These are phyloP conservation scores for Otolemur crassicaudatus DNA, from an alignment of 2,797 vertebrate genomes.

Conservation along the genomic window DNA sequence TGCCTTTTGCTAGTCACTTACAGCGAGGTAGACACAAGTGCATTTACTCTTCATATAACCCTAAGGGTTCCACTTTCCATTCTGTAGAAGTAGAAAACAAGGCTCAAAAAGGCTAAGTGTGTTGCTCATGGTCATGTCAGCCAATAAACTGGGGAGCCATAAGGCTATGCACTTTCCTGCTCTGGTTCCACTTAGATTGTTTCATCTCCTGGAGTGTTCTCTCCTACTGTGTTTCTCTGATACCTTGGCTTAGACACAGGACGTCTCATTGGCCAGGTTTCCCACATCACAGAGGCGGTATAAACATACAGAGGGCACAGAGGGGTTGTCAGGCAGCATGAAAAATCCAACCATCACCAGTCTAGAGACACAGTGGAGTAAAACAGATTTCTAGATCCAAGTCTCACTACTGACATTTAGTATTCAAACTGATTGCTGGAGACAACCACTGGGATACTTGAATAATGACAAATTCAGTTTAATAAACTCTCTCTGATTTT, in stretches of 20 bases:
- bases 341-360: background rate
- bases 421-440: constrained; percentile 21
- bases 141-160: background rate
- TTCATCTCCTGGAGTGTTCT: background rate
- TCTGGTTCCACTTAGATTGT: background rate
- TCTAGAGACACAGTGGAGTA: background rate
- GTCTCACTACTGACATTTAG: background rate
- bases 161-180: background rate
- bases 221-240: background rate
- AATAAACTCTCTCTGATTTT: background rate
- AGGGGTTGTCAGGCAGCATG: background rate
- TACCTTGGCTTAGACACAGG: background rate
- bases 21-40: background rate
- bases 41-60: background rate
- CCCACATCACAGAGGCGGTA: background rate
- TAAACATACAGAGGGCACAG: background rate
- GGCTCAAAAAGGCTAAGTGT: background rate
- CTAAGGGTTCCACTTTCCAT: background rate
- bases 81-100: constrained; percentile 8
- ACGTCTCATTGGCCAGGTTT: background rate
- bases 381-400: background rate
- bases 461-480: background rate
- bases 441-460: background rate
- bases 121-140: background rate
- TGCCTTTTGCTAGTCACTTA: background rate